Evolutionary conservation across 2,113 vertebrate genomes (phyloP).

Genomic region (Sapajus apella): DNA sequence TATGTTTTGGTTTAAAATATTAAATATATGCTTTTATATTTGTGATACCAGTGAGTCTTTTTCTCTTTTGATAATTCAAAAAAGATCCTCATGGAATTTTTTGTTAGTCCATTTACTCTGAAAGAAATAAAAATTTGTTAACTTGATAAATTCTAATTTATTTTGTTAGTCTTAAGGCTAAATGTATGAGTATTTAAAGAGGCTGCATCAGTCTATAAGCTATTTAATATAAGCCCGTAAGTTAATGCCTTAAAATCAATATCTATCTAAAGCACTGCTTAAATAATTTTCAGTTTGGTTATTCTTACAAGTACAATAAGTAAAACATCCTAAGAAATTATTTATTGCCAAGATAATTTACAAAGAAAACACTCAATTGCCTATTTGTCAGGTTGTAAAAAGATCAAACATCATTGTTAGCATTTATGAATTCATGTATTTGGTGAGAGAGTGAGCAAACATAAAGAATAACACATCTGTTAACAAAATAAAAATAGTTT

Average conservation of each 20-base stretch:
- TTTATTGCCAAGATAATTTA: constrained; percentile 3
- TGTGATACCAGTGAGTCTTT: not conserved
- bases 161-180: constrained; percentile 39
- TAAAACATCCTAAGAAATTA: not conserved
- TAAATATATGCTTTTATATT: not conserved
- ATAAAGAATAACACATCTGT: not conserved
- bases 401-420: not conserved
- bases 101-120: not conserved
- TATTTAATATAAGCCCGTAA: constrained; percentile 48
- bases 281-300: constrained; percentile 56
- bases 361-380: not conserved
- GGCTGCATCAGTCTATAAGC: not conserved
- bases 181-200: constrained; percentile 27
- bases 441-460: not conserved
- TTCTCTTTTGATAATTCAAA: not conserved
- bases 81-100: not conserved
- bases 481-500: not conserved
- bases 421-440: not conserved
- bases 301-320: not conserved
- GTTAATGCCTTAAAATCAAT: constrained; percentile 60
- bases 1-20: not conserved
- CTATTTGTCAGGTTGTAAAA: not conserved
- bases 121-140: not conserved
- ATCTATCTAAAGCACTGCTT: constrained; percentile 31
- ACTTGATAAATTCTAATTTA: constrained; percentile 17